Evolutionary conservation across 2,797 vertebrate species (phyloP).

Genomic region (Hemitrygon akajei): DNA sequence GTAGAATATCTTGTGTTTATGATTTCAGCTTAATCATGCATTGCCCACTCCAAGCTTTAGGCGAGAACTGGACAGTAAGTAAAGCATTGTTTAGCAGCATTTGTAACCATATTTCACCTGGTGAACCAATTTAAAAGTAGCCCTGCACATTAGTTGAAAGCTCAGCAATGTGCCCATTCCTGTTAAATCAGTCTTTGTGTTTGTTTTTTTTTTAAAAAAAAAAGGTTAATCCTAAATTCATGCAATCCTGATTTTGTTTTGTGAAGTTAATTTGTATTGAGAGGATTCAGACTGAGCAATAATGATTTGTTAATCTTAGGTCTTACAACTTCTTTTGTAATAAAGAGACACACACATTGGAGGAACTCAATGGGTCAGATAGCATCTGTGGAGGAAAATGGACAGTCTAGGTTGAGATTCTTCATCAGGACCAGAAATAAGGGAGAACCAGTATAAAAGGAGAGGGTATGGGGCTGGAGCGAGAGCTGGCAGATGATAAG

Average conservation of each 20-base stretch:
- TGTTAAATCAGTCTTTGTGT: background rate
- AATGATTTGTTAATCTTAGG: background rate
- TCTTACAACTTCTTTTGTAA: no score
- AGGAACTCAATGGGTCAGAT: no score
- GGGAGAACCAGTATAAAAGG: no score
- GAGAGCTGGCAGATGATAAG: no score
- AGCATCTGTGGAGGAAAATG: no score
- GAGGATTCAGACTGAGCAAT: background rate
- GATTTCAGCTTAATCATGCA: background rate
- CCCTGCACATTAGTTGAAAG: background rate
- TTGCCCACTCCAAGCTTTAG: background rate
- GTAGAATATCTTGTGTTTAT: no score
- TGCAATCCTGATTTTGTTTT: background rate
- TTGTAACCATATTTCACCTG: background rate
- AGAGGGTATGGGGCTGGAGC: no score
- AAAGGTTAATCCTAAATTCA: no score
- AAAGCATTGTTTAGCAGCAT: background rate
- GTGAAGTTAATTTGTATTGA: background rate
- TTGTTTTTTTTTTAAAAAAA: no score
- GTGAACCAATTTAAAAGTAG: background rate
- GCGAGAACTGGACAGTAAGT: background rate
- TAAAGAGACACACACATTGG: no score
- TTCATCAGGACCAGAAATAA: no score
- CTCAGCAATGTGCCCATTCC: background rate
- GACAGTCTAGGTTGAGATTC: no score